These are phyloP conservation scores for Petrophora chlorosata DNA, from an alignment of 2,888 invertebrate species.

Conservation along the genomic window DNA sequence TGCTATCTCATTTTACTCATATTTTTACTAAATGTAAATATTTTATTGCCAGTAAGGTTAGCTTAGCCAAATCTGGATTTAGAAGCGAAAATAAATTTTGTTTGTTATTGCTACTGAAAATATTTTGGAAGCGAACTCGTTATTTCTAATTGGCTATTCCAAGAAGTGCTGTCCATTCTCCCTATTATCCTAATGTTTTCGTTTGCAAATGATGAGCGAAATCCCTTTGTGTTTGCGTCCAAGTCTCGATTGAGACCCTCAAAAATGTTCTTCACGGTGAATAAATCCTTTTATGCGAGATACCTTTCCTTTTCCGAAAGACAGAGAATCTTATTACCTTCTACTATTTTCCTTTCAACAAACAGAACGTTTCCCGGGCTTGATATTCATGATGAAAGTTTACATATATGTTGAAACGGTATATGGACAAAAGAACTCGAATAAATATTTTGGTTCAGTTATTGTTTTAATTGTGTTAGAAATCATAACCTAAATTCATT, in stretches of 20 bases:
- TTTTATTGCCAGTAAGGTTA: too few species aligned
- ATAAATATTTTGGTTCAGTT: too few species aligned
- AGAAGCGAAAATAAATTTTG: too few species aligned
- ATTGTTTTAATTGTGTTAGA: too few species aligned
- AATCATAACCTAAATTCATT: too few species aligned
- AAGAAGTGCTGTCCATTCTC: neutral
- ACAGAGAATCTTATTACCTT: constrained; percentile 4
- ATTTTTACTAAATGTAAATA: too few species aligned
- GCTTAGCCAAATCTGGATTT: too few species aligned
- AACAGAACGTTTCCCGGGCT: neutral
- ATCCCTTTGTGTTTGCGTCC: neutral
- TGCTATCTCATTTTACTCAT: too few species aligned
- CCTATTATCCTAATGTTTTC: neutral
- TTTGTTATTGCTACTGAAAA: neutral
- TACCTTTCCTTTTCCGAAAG: constrained; percentile 13
- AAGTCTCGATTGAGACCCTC: constrained; percentile 1
- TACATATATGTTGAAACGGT: too few species aligned
- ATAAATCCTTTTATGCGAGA: constrained; percentile 17
- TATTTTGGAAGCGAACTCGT: neutral
- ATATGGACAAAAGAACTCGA: too few species aligned
- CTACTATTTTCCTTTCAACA: neutral
- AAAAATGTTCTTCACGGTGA: constrained; percentile 8
- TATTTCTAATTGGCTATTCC: neutral
- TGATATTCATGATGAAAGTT: too few species aligned
- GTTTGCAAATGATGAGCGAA: neutral